Evolutionary conservation across 35 echinoderm and acorn worm genomes (phyloP).

Genomic region (Eucidaris tribuloides): DNA sequence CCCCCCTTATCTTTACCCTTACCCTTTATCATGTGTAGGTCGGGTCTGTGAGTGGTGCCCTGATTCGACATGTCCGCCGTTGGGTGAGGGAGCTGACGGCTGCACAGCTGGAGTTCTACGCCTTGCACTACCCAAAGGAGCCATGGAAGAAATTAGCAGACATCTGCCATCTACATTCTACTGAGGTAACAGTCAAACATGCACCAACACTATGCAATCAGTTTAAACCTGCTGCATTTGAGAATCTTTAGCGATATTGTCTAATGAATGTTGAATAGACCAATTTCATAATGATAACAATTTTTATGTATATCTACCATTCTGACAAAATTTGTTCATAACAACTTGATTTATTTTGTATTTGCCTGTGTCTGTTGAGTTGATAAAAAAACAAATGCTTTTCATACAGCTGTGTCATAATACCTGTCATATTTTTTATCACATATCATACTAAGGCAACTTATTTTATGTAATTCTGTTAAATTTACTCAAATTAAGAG

Average conservation of each 20-base stretch:
- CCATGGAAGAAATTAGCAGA: conserved; percentile 68
- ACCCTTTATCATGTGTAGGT: background rate
- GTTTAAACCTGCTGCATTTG: background rate
- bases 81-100: conserved; percentile 38
- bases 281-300: background rate
- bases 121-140: too few relatives aligned
- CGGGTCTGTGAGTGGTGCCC: conserved; percentile 68
- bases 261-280: background rate
- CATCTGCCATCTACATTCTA: conserved; percentile 59
- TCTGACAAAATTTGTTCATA: too few relatives aligned
- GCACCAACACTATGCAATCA: background rate
- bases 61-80: conserved; percentile 30
- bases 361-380: too few relatives aligned
- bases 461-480: too few relatives aligned
- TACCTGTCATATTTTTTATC: too few relatives aligned
- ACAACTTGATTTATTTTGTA: too few relatives aligned
- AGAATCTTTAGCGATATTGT: background rate
- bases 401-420: too few relatives aligned
- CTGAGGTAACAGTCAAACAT: conserved; percentile 29
- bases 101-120: conserved; percentile 62
- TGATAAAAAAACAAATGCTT: too few relatives aligned
- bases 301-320: background rate
- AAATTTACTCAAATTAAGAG: too few relatives aligned
- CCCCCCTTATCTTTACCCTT: background rate
- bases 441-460: too few relatives aligned